Evolutionary conservation across 37 sponge, comb jelly and placozoan genomes (phyloP).

Genomic region (Cladorhizidae sp.): DNA sequence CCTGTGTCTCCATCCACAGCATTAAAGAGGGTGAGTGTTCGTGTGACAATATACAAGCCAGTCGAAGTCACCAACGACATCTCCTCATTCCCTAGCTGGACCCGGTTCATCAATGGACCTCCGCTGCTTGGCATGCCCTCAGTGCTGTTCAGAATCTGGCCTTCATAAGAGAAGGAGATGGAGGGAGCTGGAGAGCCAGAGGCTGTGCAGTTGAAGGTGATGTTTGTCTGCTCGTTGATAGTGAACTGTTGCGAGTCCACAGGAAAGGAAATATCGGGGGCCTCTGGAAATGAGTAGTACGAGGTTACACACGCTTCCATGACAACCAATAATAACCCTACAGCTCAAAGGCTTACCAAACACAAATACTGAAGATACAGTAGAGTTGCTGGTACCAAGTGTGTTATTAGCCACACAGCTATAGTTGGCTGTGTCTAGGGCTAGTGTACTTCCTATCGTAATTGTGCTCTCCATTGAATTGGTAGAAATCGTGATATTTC

Average conservation of each 20-base stretch:
- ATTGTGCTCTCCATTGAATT: constrained; percentile 40
- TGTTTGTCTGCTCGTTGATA: constrained; percentile 25
- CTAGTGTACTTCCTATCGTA: constrained; percentile 13
- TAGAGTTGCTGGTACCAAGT: background rate
- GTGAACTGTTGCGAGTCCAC: background rate
- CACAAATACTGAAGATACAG: constrained; percentile 3
- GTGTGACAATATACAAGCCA: constrained; percentile 13
- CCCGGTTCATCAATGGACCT: background rate
- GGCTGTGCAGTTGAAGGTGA: constrained; percentile 55
- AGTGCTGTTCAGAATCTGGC: background rate
- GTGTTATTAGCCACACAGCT: constrained; percentile 32
- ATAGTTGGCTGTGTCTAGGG: constrained; percentile 44
- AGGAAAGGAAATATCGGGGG: background rate
- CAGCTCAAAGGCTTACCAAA: constrained; percentile 13
- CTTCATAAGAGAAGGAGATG: constrained; percentile 38
- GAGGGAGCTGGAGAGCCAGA: constrained; percentile 63
- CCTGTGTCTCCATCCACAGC: constrained; percentile 38
- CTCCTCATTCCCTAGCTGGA: background rate
- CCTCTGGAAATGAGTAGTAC: background rate
- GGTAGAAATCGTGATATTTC: background rate
- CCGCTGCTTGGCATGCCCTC: background rate
- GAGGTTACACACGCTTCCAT: too few species aligned
- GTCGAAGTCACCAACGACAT: background rate
- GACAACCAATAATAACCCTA: too few species aligned
- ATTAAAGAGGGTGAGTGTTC: constrained; percentile 34